Evolutionary conservation across 2,113 vertebrate species (phyloP).

Genomic region (Puntigrus tetrazona): DNA sequence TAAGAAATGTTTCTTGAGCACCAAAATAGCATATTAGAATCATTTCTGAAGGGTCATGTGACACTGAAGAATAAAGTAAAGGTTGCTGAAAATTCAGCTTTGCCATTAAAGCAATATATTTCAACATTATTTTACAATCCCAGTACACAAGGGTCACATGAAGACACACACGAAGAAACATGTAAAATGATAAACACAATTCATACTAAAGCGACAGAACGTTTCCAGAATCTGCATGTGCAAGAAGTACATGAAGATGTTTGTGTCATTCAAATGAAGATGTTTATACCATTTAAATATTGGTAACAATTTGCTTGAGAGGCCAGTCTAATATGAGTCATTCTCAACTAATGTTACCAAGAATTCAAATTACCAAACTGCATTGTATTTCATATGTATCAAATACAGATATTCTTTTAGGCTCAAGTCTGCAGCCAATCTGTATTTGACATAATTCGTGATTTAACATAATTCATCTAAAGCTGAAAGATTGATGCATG

Average conservation of each 20-base stretch:
- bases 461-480: not conserved
- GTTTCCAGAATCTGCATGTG: slow-evolving; percentile 9
- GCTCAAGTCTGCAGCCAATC: slow-evolving; percentile 31
- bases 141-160: not conserved
- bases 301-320: slow-evolving; percentile 41
- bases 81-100: not conserved
- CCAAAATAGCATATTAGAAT: not conserved
- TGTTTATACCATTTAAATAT: slow-evolving; percentile 28
- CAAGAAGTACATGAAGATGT: not conserved
- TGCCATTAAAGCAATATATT: not conserved
- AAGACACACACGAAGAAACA: not conserved
- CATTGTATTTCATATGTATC: slow-evolving; percentile 13
- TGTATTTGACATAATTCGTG: slow-evolving; percentile 31
- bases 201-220: slow-evolving; percentile 18
- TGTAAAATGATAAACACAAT: not conserved
- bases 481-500: slow-evolving; percentile 11
- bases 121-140: not conserved
- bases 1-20: not conserved
- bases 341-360: slow-evolving; percentile 38
- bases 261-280: not conserved
- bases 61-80: not conserved
- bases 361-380: not conserved
- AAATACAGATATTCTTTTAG: slow-evolving; percentile 43
- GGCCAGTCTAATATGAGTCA: not conserved
- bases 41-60: not conserved